Evolutionary conservation across 2,888 invertebrate species (phyloP).

Genomic region (Punctoribates punctum): DNA sequence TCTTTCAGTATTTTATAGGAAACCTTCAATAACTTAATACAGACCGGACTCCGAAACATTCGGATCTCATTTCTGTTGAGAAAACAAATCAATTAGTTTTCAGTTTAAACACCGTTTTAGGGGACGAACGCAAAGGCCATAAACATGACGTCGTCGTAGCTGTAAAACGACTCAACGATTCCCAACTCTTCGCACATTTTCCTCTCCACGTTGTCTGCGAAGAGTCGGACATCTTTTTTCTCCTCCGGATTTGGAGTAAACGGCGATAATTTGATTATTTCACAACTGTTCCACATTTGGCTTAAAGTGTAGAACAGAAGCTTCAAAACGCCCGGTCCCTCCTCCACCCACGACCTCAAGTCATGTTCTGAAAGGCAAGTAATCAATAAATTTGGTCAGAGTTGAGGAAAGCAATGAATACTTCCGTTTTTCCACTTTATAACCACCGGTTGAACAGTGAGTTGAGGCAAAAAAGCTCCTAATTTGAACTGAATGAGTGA

Average conservation of each 20-base stretch:
- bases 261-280: slow-evolving; percentile 50
- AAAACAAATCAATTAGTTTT: background rate
- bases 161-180: slow-evolving; percentile 30
- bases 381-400: background rate
- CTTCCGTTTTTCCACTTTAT: slow-evolving; percentile 61
- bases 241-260: slow-evolving; percentile 53
- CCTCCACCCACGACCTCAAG: slow-evolving; percentile 56
- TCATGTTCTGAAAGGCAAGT: slow-evolving; percentile 51
- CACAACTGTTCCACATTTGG: slow-evolving; percentile 20
- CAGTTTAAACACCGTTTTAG: background rate
- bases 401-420: background rate
- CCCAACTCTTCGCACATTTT: slow-evolving; percentile 49
- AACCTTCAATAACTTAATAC: slow-evolving; percentile 79
- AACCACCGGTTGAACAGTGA: slow-evolving; percentile 90
- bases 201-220: slow-evolving; percentile 53
- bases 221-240: slow-evolving; percentile 52
- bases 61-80: slow-evolving; percentile 22
- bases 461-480: slow-evolving; percentile 91
- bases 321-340: slow-evolving; percentile 66
- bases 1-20: slow-evolving; percentile 76
- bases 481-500: slow-evolving; percentile 61
- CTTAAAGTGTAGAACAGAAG: background rate
- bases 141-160: slow-evolving; percentile 39
- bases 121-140: slow-evolving; percentile 34
- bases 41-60: slow-evolving; percentile 75